Base-by-base conservation (phyloP, 2,888 invertebrate species). In the Megamerina dolium region DNA sequence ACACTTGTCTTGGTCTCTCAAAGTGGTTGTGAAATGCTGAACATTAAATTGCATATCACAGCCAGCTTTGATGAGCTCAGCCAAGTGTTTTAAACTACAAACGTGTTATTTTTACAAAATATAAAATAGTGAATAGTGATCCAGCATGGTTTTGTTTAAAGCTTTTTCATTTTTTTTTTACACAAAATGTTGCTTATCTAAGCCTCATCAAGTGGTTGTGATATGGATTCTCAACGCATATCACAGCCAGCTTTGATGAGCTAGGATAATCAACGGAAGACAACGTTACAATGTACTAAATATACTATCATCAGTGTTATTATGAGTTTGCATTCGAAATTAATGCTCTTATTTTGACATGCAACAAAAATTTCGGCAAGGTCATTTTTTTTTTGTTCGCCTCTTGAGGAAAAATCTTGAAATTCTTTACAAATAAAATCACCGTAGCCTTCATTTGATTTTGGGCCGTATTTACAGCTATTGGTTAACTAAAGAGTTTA, bases 221-320 rank as follows among this genome's bases (percentile, higher is more conserved):
- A 82, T 78, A 81, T 86, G 71, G 69, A 68, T 72, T 71, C 57
- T 62, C 60, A 66, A 67, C 73, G 76, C 90, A 88, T 92, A 93
- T 92, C 92, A 93, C 92, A 93, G 91, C 91, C 90, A 91, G 92
- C 92, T 89, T 91, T 90, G 90, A 90, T 85, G 84, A 85, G 85
- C 84, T 82, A 75, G 77, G 69, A 70, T 65, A 69, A 67, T 61
- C 68, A 69, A 68, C 67, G 69, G 66, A 59, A 60, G 46, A 61
- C 68, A 68, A 59, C 68, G 26, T 26, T 44, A 18, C 26, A 45
- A 23, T n/a, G n/a, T n/a, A n/a, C n/a, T n/a, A n/a, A n/a, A n/a
- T n/a, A n/a, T n/a, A n/a, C n/a, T n/a, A n/a, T n/a, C n/a, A n/a
- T n/a, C n/a, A n/a, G n/a, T n/a, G n/a, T n/a, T n/a, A n/a, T n/a